Evolutionary conservation across 1,140 invertebrate genomes (phyloP), one percentile per base, ranked within the genome.

Genomic region (Patella vulgata): DNA sequence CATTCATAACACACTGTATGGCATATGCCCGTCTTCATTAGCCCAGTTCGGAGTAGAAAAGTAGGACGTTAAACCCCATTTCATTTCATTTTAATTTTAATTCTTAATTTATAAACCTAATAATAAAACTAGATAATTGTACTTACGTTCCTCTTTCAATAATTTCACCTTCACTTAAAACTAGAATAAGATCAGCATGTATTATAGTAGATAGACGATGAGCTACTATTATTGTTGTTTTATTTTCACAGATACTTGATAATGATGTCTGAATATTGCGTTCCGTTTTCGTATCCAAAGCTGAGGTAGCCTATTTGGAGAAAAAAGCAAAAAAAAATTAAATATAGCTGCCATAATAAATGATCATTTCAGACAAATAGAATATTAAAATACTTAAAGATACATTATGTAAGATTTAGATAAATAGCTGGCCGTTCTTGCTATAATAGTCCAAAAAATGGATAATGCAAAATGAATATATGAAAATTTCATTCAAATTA

Each of bases 151-250:
- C 96, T 36, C 92, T 86, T 83, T 98, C 96, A n/a, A 93, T 88
- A 67, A 98, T 94, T 81, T 90, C 89, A 12, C 96, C 96, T 1
- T 96, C 91, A 74, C 91, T 90, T 6, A 98, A 82, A 0, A 97
- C 95, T 1, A 97, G 82, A 68, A 98, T 98, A 82, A 94, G 91
- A 85, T 98, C 92, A 0, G 94, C 94, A 80, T 96, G 91, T 69
- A 96, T 93, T 63, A 98, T 90, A 0, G 96, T 98, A 0, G 95
- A 97, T 23, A 98, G 84, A 28, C 86, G 71, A 82, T 98, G 96
- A 1, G 96, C 95, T 23, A 98, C 91, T 42, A 97, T 92, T 33
- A 98, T 88, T 0, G 94, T 95, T 0, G 95, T 97, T 31, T 93
- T 89, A 83, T 95, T 93, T 1, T 89, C 85, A 83, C 93, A 80